phyloP scores from a whole-genome alignment of 2,888 invertebrate genomes.

The Amblyjoppa proteus region DNA sequence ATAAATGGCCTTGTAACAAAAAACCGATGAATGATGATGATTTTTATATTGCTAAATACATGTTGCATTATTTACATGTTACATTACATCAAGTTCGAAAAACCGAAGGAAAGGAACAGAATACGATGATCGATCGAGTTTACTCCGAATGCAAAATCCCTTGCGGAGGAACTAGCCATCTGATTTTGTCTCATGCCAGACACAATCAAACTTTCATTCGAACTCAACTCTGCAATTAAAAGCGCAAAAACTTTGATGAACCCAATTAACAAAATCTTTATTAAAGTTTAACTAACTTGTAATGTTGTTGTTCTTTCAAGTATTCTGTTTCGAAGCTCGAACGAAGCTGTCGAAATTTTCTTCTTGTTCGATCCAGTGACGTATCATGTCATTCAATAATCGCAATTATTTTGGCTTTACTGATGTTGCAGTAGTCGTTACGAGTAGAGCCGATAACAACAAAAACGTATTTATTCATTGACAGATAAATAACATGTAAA shows the following conservation, averaged over 20 bases:
- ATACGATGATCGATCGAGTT: constrained; percentile 66
- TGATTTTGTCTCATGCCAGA: constrained; percentile 15
- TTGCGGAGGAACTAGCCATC: constrained; percentile 74
- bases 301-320: constrained; percentile 12
- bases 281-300: constrained; percentile 1
- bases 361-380: neutral
- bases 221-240: constrained; percentile 1
- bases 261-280: constrained; percentile 12
- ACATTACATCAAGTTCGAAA: constrained; percentile 70
- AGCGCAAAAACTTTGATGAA: neutral
- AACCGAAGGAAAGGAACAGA: neutral
- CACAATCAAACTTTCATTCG: constrained; percentile 7
- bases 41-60: constrained; percentile 75
- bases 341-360: neutral
- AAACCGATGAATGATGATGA: constrained; percentile 78
- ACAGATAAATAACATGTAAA: constrained; percentile 23
- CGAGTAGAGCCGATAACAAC: neutral
- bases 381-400: constrained; percentile 21
- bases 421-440: constrained; percentile 21
- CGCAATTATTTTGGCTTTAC: constrained; percentile 22
- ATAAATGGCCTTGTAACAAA: constrained; percentile 76
- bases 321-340: neutral
- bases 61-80: constrained; percentile 79
- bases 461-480: constrained; percentile 20
- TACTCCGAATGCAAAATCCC: constrained; percentile 81